Evolutionary conservation across 2,113 vertebrate genomes (phyloP).

Genomic region (Phocoena phocoena): DNA sequence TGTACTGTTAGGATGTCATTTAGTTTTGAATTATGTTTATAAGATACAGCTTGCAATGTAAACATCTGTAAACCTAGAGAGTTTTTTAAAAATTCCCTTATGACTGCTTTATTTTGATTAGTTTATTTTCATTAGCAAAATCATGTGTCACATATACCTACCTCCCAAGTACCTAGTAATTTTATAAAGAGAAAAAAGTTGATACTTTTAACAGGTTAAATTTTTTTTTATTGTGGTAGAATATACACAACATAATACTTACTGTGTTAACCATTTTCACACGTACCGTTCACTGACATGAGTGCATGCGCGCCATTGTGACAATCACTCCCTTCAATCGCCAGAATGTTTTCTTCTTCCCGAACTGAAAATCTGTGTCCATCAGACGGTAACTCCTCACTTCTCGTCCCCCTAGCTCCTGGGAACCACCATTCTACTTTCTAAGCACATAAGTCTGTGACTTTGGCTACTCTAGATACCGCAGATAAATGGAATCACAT

Average conservation of each 20-base stretch:
- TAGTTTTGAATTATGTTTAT: slow-evolving; percentile 43
- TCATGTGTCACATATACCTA: background rate
- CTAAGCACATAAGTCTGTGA: background rate
- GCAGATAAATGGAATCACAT: background rate
- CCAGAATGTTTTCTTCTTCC: background rate
- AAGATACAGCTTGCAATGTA: background rate
- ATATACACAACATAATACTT: background rate
- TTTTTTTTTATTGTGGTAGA: background rate
- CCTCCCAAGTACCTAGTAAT: background rate
- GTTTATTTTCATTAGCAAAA: slow-evolving; percentile 7
- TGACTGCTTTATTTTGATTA: background rate
- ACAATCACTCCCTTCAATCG: background rate
- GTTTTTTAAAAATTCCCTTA: background rate
- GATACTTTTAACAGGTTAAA: background rate
- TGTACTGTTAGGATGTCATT: background rate
- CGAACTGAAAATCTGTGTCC: background rate
- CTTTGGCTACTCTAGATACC: background rate
- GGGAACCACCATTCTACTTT: background rate
- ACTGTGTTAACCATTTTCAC: background rate
- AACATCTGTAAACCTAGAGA: background rate
- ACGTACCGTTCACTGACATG: background rate
- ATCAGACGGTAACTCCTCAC: background rate
- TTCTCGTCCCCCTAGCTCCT: background rate
- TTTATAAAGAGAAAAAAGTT: slow-evolving; percentile 38
- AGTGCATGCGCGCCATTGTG: background rate